Base-by-base conservation (phyloP, 1,140 invertebrate genomes). In the Pseudomyrmex dendroicus region DNA sequence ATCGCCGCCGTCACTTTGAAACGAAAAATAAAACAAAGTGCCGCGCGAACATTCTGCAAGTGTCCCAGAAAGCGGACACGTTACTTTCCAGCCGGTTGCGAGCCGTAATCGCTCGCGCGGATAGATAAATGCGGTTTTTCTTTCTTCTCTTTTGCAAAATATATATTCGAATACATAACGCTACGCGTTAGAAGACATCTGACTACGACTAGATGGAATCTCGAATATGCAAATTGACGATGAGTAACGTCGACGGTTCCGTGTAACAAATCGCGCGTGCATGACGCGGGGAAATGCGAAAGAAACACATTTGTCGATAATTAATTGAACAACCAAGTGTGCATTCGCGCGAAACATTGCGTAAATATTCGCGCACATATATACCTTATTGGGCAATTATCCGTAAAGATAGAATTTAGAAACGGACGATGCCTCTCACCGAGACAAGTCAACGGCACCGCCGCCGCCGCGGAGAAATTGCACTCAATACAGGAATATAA, bases 221-320 rank as follows among this genome's bases (percentile, higher is more conserved):
- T 48, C 46, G 17, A 77, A 77, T 77, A 77, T 77, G 74, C 63
- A 56, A 77, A 77, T 67, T 35, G n/a, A 68, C 67, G 44, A 77
- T 56, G 59, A 46, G n/a, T 62, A 61, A 13, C 46, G 50, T 56
- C 25, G 73, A 44, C 56, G n/a, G 50, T 68, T 57, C 17, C 35
- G 50, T 20, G 25, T 56, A 77, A 67, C 50, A 67, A 56, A 77
- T 77, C 50, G 5, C n/a, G 35, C 52, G 25, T 25, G 15, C 0
- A 20, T 20, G 61, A 64, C 20, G 15, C 54, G 54, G 25, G 22
- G 54, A 54, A 9, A 35, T 64, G 25, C 25, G 25, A 17, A 13
- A 56, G 64, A 67, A 52, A 72, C 20, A 48, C 12, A 46, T 15
- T 46, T 56, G 63, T 67, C 63, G 35, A 77, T 77, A 67, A 77